Evolutionary conservation across 2,113 vertebrate species (phyloP).

Genomic region (Anhinga anhinga): DNA sequence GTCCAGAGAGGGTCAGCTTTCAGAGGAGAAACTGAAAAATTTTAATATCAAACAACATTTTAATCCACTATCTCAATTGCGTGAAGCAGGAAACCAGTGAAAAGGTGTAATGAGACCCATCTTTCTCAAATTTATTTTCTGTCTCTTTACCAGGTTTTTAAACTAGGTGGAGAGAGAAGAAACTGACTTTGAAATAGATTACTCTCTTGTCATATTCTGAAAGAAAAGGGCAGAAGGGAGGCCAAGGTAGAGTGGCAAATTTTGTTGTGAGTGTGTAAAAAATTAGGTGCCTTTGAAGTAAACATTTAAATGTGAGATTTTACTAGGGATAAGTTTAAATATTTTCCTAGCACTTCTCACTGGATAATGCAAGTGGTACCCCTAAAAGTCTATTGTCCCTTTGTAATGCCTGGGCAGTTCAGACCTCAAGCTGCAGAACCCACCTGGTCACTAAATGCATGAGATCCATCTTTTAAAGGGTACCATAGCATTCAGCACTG

Average conservation of each 20-base stretch:
- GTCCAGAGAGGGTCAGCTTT: background rate
- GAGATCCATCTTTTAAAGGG: background rate
- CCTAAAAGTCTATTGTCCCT: background rate
- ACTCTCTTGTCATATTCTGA: background rate
- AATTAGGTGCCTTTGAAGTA: background rate
- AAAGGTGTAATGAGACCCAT: background rate
- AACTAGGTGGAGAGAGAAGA: background rate
- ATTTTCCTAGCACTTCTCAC: background rate
- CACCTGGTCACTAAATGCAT: background rate
- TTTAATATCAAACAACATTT: background rate
- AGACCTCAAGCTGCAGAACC: background rate
- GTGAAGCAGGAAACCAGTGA: background rate
- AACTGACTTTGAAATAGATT: background rate
- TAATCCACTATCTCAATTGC: background rate
- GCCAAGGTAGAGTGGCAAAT: background rate
- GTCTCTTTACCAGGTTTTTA: background rate
- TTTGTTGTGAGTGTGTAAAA: background rate
- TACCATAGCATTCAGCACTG: background rate
- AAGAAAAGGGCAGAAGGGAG: background rate
- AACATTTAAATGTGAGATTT: background rate
- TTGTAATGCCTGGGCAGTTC: background rate
- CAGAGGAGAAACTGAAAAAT: background rate
- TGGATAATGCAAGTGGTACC: background rate
- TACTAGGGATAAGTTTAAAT: background rate
- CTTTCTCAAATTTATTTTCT: background rate